Conservation (phyloP, 2,113 vertebrate genomes). For the Gasterosteus nipponicus region DNA sequence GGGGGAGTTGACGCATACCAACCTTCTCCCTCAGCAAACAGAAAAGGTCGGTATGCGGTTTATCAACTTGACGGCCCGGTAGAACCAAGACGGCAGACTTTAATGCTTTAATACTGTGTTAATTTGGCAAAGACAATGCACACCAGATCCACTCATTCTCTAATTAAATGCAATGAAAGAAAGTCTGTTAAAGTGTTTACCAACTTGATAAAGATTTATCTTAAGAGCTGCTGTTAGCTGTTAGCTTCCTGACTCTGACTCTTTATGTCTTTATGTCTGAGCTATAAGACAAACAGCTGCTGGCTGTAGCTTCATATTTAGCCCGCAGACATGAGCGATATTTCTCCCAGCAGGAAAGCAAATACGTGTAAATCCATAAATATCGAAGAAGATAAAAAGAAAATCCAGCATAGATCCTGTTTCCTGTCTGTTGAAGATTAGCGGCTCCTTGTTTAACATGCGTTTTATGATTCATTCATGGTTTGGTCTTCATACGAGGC, state of each 20-base stretch:
- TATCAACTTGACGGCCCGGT: not conserved
- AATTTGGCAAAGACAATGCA: not conserved
- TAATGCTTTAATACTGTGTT: not conserved
- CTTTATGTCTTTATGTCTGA: not conserved
- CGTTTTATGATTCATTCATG: slow-evolving; percentile 43
- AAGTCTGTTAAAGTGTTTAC: not conserved
- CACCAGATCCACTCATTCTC: not conserved
- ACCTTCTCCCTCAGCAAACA: not conserved
- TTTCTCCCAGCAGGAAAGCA: not conserved
- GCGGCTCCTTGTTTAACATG: slow-evolving; percentile 37
- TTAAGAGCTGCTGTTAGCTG: not conserved
- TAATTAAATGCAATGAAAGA: not conserved
- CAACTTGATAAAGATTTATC: not conserved
- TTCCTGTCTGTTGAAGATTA: slow-evolving; percentile 32
- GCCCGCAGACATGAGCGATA: not conserved
- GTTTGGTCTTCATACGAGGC: slow-evolving; percentile 35
- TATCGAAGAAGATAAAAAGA: not conserved
- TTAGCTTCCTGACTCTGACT: not conserved
- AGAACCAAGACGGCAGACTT: not conserved
- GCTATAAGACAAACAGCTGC: not conserved
- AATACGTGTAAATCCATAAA: not conserved
- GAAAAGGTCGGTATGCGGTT: not conserved
- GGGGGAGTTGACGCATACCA: too few species aligned
- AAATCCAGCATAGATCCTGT: slow-evolving; percentile 22
- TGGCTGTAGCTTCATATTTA: not conserved